A percentile compares a stretch with the other conserved stretches of the same genome.
Evolutionary conservation across 2,113 vertebrate species (phyloP).

Genomic region (Aphyosemion australe): DNA sequence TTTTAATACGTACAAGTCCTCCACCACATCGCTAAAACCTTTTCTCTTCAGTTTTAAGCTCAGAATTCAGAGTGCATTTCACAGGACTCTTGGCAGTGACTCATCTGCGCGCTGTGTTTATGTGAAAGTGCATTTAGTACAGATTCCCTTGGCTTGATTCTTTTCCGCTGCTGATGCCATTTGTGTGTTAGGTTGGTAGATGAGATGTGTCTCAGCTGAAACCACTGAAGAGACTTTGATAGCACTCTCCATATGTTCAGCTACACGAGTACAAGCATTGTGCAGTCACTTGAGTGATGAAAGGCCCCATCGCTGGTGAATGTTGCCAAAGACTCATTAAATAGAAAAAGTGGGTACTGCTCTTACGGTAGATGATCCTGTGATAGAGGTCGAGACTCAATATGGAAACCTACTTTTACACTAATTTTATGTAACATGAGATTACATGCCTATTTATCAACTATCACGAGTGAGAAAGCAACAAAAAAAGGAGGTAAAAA

Average conservation of each 20-base stretch:
- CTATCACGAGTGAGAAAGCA: conserved; percentile 1
- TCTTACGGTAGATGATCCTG: conserved; percentile 14
- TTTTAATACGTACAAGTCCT: conserved; percentile 16
- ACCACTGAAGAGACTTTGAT: conserved; percentile 48
- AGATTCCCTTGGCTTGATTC: conserved; percentile 34
- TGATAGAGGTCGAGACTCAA: conserved; percentile 18
- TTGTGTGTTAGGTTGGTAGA: conserved; percentile 43
- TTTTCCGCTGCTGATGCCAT: conserved; percentile 27
- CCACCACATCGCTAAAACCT: background rate
- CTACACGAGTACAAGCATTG: conserved; percentile 59
- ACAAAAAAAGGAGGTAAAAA: background rate
- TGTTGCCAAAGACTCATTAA: conserved; percentile 50
- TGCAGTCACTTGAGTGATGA: conserved; percentile 52
- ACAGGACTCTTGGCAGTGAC: conserved; percentile 14
- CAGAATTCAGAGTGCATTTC: conserved; percentile 33
- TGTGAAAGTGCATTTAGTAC: conserved; percentile 27
- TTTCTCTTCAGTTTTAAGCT: conserved; percentile 10
- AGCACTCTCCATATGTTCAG: conserved; percentile 62
- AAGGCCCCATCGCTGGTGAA: conserved; percentile 50
- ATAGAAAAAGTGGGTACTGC: conserved; percentile 13
- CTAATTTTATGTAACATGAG: background rate
- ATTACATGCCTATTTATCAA: conserved; percentile 4
- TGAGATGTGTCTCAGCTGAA: conserved; percentile 44
- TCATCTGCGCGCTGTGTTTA: conserved; percentile 29
- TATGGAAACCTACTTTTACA: conserved; percentile 4